Base-by-base conservation (phyloP, 30 jellyfish, hydroid and myxozoan genomes). In the Nemopilema nomurai region DNA sequence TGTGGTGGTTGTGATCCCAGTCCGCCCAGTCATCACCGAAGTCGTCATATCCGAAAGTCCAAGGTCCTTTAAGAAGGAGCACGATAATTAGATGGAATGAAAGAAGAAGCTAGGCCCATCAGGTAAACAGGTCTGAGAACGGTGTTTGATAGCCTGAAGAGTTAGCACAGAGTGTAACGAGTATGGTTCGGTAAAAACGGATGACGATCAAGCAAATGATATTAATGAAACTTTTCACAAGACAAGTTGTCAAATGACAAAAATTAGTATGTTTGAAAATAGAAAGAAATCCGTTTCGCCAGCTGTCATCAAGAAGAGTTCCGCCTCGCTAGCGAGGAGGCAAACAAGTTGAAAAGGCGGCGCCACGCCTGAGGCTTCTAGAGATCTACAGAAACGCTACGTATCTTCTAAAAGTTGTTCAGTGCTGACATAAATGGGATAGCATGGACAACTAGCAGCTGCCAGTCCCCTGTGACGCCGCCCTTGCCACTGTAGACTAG, bases 1-100 rank as follows among this genome's bases (percentile, higher is more conserved):
- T 89, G 73, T 90, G 92, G 71, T 85, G 91, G 80, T 94, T 94
- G 73, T 94, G 99, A 81, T 94, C 99, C 99, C 99, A 94, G 82
- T 94, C 99, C 20, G 85, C 90, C 97, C 97, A 94, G 65, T 94
- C 99, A 81, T 94, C 99, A 18, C 99, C 99, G 70, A 87, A 94
- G 66, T 89, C 97, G 72, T 94, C 97, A 67, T 84, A 88, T 27
- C 99, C 99, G 70, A 94, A 94, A 22, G 94, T 77, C 99, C 99
- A 94, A 26, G 97, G 96, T 22, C 99, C 99, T 89, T 69, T 33
- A 53, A 88, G 28, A 22, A 22, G 26, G 23, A 51, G 21, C 69
- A 41, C 0, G 17, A 71, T 24, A 49, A 69, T 24, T 21, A n/a
- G 29, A 3, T 63, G 26, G 16, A 63, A 63, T 63, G 72, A 6